Percentiles rank a stretch among this genome's conserved stretches.
Evolutionary conservation across 2,797 vertebrate genomes (phyloP).

Genomic region (Tragelaphus eurycerus): DNA sequence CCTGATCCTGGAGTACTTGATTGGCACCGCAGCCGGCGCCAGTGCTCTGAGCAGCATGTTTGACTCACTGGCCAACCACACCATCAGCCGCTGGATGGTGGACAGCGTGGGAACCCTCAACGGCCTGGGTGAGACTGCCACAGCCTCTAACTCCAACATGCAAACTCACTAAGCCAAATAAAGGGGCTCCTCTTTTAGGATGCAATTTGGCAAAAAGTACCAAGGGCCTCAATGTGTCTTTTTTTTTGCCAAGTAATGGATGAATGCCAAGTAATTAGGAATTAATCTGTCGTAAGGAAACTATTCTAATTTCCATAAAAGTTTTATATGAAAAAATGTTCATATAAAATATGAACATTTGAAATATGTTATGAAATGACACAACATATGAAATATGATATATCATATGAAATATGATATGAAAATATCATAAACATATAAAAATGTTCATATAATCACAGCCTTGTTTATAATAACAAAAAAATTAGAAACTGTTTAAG

Average conservation of each 20-base stretch:
- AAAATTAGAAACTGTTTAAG: background rate
- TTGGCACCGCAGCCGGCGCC: slow-evolving; percentile 94
- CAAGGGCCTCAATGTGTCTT: background rate
- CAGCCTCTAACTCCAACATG: background rate
- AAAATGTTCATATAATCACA: background rate
- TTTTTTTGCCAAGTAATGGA: background rate
- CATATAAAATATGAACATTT: background rate
- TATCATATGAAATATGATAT: too few relatives aligned
- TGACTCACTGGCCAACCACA: slow-evolving; percentile 96
- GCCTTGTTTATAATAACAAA: slow-evolving; percentile 8
- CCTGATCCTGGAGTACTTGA: slow-evolving; percentile 97
- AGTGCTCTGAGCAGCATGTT: slow-evolving; percentile 98
- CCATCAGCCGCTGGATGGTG: slow-evolving; percentile 94
- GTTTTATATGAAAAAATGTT: background rate
- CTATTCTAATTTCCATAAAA: background rate
- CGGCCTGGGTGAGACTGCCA: slow-evolving; percentile 89
- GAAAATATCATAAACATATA: background rate
- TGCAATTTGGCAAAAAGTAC: background rate
- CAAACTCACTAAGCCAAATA: background rate
- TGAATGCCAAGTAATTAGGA: too few relatives aligned
- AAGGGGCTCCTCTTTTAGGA: background rate
- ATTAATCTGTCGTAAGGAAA: background rate
- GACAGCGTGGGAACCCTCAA: slow-evolving; percentile 90
- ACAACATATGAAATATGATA: too few relatives aligned
- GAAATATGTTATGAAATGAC: too few relatives aligned